phyloP scores from a whole-genome alignment of 1,140 invertebrate genomes.

The Triops longicaudatus region DNA sequence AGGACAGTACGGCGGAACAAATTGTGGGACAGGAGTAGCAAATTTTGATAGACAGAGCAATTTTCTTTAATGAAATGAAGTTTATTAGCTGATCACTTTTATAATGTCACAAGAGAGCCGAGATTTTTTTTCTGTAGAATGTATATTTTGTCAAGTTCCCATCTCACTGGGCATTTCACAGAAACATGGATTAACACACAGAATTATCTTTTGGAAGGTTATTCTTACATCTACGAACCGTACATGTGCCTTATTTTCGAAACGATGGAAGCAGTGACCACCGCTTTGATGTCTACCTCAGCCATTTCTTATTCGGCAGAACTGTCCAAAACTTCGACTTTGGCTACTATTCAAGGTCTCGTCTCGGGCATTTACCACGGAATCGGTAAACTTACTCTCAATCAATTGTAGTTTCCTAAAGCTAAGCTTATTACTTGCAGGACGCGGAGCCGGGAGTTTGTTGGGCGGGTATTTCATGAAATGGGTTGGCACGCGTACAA shows the following conservation, averaged over 20 bases:
- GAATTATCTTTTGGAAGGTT: conserved; percentile 46
- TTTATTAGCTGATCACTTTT: too few relatives aligned
- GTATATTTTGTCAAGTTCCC: too few relatives aligned
- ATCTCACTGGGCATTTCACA: too few relatives aligned
- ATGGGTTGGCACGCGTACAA: conserved; percentile 57
- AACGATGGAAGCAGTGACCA: conserved; percentile 72
- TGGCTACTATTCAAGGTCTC: conserved; percentile 71
- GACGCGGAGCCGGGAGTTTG: conserved; percentile 65
- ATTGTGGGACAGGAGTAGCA: too few relatives aligned
- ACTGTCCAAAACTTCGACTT: conserved; percentile 65
- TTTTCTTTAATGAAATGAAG: too few relatives aligned
- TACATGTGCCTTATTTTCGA: conserved; percentile 75
- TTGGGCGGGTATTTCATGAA: conserved; percentile 69
- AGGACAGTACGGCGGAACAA: too few relatives aligned
- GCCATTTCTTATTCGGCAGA: conserved; percentile 71
- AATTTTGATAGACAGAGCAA: too few relatives aligned
- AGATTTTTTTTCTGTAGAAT: too few relatives aligned
- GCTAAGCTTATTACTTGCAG: conserved; percentile 38
- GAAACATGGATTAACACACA: too few relatives aligned
- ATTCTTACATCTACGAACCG: conserved; percentile 69
- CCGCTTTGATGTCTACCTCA: conserved; percentile 68
- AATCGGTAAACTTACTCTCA: conserved; percentile 51
- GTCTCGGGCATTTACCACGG: conserved; percentile 72
- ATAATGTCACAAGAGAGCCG: too few relatives aligned
- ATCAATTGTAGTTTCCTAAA: neutral